Conservation (phyloP, 2,797 vertebrate species). For the Notoglanidium macrostoma region DNA sequence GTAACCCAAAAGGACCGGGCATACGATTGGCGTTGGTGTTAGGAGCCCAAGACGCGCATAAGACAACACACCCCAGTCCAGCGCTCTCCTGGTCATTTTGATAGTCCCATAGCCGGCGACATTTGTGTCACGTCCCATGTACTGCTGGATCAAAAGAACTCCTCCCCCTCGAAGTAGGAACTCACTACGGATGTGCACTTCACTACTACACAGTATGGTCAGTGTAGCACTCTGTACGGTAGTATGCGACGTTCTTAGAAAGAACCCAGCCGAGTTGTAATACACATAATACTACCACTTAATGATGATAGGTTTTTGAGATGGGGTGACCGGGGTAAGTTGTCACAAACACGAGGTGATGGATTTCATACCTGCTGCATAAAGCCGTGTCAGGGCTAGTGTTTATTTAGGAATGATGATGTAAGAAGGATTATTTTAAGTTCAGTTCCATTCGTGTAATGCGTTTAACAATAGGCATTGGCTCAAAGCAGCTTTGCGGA, state of each 20-base stretch:
- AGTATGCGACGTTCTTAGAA: background rate
- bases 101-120: background rate
- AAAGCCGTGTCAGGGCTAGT: too few species aligned
- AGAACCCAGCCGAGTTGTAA: background rate
- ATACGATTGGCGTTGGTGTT: background rate
- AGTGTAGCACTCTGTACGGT: too few species aligned
- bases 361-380: background rate
- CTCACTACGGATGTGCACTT: background rate
- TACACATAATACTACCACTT: background rate
- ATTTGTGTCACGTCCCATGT: background rate
- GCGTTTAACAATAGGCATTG: background rate
- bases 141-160: background rate
- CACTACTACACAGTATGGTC: too few species aligned
- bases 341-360: background rate
- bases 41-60: background rate
- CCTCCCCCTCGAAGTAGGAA: conserved; percentile 2
- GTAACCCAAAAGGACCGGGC: background rate
- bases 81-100: background rate
- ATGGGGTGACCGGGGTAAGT: background rate
- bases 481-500: background rate
- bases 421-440: too few species aligned
- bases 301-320: background rate
- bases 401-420: too few species aligned
- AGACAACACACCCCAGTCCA: background rate
- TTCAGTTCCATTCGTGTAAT: background rate